Base-by-base conservation (phyloP, 2,797 vertebrate species). In the Gila robusta region DNA sequence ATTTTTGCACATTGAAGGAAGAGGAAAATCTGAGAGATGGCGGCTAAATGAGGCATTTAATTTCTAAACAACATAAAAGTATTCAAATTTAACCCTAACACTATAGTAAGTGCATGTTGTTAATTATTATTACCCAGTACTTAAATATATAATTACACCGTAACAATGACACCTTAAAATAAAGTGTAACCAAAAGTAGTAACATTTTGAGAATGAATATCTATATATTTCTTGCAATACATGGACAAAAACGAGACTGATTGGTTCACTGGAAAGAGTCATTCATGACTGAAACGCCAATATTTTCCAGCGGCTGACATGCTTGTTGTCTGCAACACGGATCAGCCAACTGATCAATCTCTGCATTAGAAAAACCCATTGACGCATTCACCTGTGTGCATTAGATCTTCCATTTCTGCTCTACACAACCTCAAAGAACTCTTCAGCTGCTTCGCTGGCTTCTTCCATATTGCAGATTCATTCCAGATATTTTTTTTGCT, bases 331-430 rank as follows among this genome's bases (percentile, higher is more conserved):
- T 64, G 64, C 74, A 85, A 70, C 78, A 67, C 86, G 87, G 84
- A 85, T 91, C 77, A 87, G 54, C 81, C 81, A 86, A 79, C 79
- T 80, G 85, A 85, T 88, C 78, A 78, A 80, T 86, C 81, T 89
- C 37, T n/a, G 28, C 49, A 35, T n/a, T 39, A 39, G 4, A 78
- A 37, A 16, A 59, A 59, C 28, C 3, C 12, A 2, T n/a, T 7
- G 35, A 39, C 52, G 41, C 76, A 49, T 56, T 85, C 70, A 86
- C 64, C 54, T 87, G 44, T 82, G 74, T 39, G 84, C 82, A 64
- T 82, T 59, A 79, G 59, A 66, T 66, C 12, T 28, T 64, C 54
- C 64, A 64, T 87, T 62, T 69, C 70, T 62, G 37, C 54, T 69
- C 28, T 35, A 44, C 52, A 82, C n/a, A 72, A 74, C 79, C 74